These are phyloP conservation scores for Saccostrea cuccullata DNA, from an alignment of 1,140 invertebrate species.

Conservation along the genomic window DNA sequence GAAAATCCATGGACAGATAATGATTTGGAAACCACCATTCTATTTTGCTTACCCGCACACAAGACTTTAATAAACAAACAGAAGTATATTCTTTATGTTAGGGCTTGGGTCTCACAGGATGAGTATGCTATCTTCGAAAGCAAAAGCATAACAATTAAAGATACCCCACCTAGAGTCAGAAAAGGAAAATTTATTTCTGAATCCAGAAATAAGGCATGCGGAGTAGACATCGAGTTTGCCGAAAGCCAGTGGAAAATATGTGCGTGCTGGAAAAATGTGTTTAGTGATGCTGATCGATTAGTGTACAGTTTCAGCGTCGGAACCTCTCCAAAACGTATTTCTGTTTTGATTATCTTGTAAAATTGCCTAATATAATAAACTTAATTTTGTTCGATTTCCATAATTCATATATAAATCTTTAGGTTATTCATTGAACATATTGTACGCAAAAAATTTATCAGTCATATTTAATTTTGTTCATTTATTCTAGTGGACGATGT, in stretches of 20 bases:
- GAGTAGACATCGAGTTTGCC: neutral
- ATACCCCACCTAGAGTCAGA: neutral
- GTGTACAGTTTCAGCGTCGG: neutral
- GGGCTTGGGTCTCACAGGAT: neutral
- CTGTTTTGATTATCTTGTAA: too few relatives aligned
- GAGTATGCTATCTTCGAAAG: neutral
- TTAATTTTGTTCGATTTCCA: too few relatives aligned
- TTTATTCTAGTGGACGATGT: neutral
- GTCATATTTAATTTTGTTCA: neutral
- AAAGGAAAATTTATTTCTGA: neutral
- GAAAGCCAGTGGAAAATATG: neutral
- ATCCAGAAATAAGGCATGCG: neutral
- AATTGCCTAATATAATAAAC: too few relatives aligned
- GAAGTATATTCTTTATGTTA: neutral
- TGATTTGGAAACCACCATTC: neutral
- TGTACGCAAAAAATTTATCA: too few relatives aligned
- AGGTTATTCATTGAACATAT: too few relatives aligned
- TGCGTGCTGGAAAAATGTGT: neutral
- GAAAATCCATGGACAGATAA: neutral
- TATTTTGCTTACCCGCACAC: neutral
- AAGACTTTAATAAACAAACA: neutral
- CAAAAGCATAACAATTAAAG: neutral
- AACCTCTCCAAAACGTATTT: neutral
- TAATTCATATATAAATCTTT: too few relatives aligned
- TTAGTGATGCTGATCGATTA: neutral